Base-by-base conservation (phyloP, 2,113 vertebrate species). In the Narcine bancroftii region DNA sequence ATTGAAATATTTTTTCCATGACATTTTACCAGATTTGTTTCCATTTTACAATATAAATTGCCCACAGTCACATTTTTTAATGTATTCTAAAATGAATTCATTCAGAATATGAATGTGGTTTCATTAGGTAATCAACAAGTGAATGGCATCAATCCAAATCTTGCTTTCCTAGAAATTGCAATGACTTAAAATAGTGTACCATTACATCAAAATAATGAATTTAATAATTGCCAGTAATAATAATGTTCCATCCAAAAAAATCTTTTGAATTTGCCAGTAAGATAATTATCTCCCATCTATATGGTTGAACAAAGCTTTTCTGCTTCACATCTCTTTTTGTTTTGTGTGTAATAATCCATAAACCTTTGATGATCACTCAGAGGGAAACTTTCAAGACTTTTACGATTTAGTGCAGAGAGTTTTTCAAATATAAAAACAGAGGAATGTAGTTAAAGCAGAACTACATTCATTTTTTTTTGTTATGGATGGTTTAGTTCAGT, bases 241-340 rank as follows among this genome's bases (percentile, higher is more conserved):
- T 91, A 91, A 69, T 69, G 9, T 47, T 26, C 24, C 24, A 26
- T 91, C 89, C 63, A 91, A 91, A 17, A 36, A 63, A 60, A 60
- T 60, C 53, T 69, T 91, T 65, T 91, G 24, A 91, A 69, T 66
- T 91, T 69, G 63, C 39, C 63, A 69, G 87, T 9, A 91, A 69
- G 36, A 29, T 69, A 45, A 91, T 85, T 85, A 69, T 11, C 39
- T 91, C 29, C 39, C 19, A 45, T 63, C 69, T 36, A 91, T 45
- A 63, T 66, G 53, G 56, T 65, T 89, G 60, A 36, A 11, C 19
- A n/a, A 39, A 36, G 6, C 4, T 65, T 42, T 89, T 89, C 50
- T 56, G 50, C 56, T 85, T 50, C 81, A 85, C 50, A 10, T 85
- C 81, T 56, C 1, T 19, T 69, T 29, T 72, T 39, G 29, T 65